Conservation (phyloP, 2,888 invertebrate genomes). For the Brachynemurus nebulosus region DNA sequence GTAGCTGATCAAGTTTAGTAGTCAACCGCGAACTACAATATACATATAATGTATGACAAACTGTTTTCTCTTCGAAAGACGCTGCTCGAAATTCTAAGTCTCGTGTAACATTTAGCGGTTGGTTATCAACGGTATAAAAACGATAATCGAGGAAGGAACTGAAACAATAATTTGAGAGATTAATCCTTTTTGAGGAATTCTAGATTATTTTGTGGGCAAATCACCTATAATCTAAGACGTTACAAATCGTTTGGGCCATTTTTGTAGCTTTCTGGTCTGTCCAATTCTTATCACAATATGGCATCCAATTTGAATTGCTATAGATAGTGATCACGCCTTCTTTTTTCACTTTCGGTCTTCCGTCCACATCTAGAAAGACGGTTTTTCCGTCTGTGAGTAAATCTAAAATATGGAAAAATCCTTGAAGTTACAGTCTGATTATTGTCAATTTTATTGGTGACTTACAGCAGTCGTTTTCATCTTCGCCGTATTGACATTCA, state of each 20-base stretch:
- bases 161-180: too few species aligned
- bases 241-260: constrained; percentile 45
- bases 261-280: constrained; percentile 32
- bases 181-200: too few species aligned
- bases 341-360: constrained; percentile 41
- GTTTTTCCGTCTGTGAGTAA: constrained; percentile 50
- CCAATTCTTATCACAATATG: constrained; percentile 42
- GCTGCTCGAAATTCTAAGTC: too few species aligned
- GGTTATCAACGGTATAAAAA: too few species aligned
- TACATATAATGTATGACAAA: too few species aligned
- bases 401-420: constrained; percentile 40
- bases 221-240: constrained; percentile 52
- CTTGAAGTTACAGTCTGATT: background rate
- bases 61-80: too few species aligned
- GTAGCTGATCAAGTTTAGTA: too few species aligned
- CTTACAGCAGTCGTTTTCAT: constrained; percentile 69
- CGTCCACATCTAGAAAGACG: constrained; percentile 43
- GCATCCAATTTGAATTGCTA: constrained; percentile 47
- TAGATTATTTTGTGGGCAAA: too few species aligned
- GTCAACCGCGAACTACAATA: too few species aligned
- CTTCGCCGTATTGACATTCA: constrained; percentile 58
- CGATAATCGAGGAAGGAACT: too few species aligned
- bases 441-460: constrained; percentile 10
- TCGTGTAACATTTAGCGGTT: too few species aligned
- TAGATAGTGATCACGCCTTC: constrained; percentile 51